phyloP scores from a whole-genome alignment of 64 coral and sea anemone species.

The Montipora foliosa region DNA sequence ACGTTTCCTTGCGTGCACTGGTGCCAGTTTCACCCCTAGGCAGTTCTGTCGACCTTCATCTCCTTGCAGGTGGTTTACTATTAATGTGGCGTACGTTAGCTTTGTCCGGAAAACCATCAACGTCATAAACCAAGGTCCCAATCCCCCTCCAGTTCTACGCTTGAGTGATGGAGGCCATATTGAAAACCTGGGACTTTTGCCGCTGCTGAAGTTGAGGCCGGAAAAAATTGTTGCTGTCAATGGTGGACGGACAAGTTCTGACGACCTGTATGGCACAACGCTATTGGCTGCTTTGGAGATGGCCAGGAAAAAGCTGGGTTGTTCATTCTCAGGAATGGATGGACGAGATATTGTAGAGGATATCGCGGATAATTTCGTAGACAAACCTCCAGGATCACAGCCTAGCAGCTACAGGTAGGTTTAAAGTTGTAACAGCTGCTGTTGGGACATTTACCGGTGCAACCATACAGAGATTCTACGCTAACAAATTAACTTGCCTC shows the following conservation, averaged over 20 bases:
- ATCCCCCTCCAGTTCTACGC: constrained; percentile 50
- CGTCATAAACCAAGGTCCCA: constrained; percentile 67
- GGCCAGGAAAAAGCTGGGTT: constrained; percentile 72
- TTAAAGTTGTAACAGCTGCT: not conserved
- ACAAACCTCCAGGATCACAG: constrained; percentile 41
- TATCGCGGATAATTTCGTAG: constrained; percentile 66
- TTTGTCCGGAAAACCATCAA: constrained; percentile 64
- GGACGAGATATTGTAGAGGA: constrained; percentile 76
- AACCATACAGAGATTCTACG: no score
- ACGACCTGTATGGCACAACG: constrained; percentile 13
- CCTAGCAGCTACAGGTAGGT: constrained; percentile 66
- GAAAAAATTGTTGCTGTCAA: constrained; percentile 70
- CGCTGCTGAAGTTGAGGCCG: constrained; percentile 49
- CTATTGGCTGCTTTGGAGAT: constrained; percentile 52
- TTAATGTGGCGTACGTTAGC: constrained; percentile 70
- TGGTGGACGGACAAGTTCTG: constrained; percentile 41
- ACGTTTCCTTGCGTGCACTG: no score
- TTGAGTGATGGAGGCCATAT: constrained; percentile 83
- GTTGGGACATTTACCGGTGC: not conserved
- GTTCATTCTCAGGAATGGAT: constrained; percentile 27
- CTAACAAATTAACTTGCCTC: no score
- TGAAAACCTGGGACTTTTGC: constrained; percentile 70
- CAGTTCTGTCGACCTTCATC: not conserved
- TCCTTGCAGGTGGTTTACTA: constrained; percentile 60
- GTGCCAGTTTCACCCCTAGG: no score